Evolutionary conservation across 2,113 vertebrate genomes (phyloP), one percentile per base, ranked within the genome.

Genomic region (Psittacula cyanocephala): DNA sequence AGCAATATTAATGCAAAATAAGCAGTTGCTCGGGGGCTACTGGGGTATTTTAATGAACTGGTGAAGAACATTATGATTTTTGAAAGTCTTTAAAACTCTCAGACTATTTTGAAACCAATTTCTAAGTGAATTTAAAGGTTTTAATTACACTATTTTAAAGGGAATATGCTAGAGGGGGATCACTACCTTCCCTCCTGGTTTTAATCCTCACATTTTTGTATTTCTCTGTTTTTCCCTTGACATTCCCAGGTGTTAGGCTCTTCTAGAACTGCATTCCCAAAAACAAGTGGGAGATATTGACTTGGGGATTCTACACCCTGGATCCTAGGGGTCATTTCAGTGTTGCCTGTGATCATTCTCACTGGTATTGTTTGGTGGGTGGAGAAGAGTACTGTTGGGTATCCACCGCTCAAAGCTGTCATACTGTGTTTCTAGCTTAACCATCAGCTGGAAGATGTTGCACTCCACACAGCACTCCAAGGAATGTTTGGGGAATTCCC

Each of bases 121-220:
- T 96, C 81, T 92, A 96, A 74, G 39, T 83, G 83, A 92, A 81
- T 80, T 91, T 78, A 23, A 93, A 46, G 39, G 79, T 96, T 95
- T 95, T 95, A 92, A 94, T 89, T 62, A 92, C 43, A 62, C 69
- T 84, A 9, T 95, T 95, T 92, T 92, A 96, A 96, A 96, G 88
- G 93, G 92, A 94, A 80, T 95, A 35, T 74, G 35, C 60, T 74
- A 52, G 91, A 81, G 18, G 94, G 71, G 83, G 67, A 69, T 83
- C 37, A n/a, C 75, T 84, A 64, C 28, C 25, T 94, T 64, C 77
- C 81, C 86, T 86, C 89, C 80, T 81, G 77, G 57, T 93, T 96
- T 96, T 97, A 91, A 93, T 93, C 57, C 46, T 93, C 78, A 23
- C 11, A 25, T 82, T 87, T 95, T 96, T 86, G 10, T 95, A 96